Base-by-base conservation (phyloP, 2,888 invertebrate species). In the Drosophila villosipedis region DNA sequence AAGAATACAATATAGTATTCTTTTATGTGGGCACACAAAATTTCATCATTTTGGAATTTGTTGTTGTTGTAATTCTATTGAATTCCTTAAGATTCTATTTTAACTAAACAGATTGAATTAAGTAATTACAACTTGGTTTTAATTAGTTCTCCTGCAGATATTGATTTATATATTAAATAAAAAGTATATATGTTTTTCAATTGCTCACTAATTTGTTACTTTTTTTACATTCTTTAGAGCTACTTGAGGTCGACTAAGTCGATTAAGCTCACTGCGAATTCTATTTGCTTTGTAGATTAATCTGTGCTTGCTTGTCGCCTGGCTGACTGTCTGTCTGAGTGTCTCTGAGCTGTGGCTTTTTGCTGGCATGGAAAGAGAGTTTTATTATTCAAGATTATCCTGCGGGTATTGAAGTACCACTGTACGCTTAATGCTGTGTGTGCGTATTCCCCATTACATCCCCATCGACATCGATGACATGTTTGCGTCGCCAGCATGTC, bases 361-460 rank as follows among this genome's bases (percentile, higher is more conserved):
- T 60, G 70, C 73, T 55, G 49, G 39, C 68, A 43, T 43, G 67
- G 68, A 59, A 63, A 47, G 69, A 50, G 71, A 47, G 68, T 78
- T 91, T 86, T 86, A 86, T 91, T 91, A 86, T 86, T 91, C 87
- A 89, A 89, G 86, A 86, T 89, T 86, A 86, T 86, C 88, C 86
- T 89, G 88, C 91, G 86, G 86, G 91, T 84, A 86, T 87, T 79
- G 84, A 77, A 89, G 91, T 82, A 82, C 65, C 76, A 30, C 30
- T 39, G 75, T 68, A 65, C 61, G 59, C 39, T 58, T 31, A 60
- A 54, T 58, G 67, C 53, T 37, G 55, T n/a, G 55, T 73, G 68
- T 71, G 74, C 65, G 83, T 71, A 54, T 62, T 69, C 67, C 64
- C 60, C 79, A 78, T 58, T 62, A 55, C 59, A 9, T 10, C 19